These are phyloP conservation scores for Carcina quercana DNA, from an alignment of 2,888 invertebrate species.

Conservation along the genomic window DNA sequence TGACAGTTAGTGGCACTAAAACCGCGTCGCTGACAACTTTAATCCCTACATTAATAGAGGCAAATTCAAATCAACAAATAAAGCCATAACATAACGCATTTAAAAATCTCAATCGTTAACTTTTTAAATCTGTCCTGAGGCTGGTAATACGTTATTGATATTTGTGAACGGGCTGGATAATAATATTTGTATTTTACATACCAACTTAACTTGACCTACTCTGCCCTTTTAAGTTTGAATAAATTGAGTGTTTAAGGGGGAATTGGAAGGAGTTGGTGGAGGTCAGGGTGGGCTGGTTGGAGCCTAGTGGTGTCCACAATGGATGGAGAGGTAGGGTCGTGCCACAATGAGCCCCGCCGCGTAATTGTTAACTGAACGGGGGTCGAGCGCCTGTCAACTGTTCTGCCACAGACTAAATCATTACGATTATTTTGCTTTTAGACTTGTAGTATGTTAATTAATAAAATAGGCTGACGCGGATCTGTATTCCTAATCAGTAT, in stretches of 20 bases:
- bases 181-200: slow-evolving; percentile 64
- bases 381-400: slow-evolving; percentile 70
- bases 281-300: slow-evolving; percentile 33
- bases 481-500: no score
- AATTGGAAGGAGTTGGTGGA: slow-evolving; percentile 22
- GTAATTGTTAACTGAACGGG: slow-evolving; percentile 72
- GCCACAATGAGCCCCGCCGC: slow-evolving; percentile 66
- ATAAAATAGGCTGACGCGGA: no score
- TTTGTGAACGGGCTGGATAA: slow-evolving; percentile 70
- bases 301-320: slow-evolving; percentile 61
- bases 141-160: slow-evolving; percentile 72
- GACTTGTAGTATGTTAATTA: no score
- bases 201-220: slow-evolving; percentile 41
- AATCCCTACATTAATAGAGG: no score
- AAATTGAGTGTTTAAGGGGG: slow-evolving; percentile 17
- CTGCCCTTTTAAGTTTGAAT: slow-evolving; percentile 19
- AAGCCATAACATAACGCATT: slow-evolving; percentile 39
- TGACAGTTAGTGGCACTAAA: no score
- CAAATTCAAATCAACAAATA: slow-evolving; percentile 36
- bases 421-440: slow-evolving; percentile 22
- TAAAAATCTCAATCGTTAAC: slow-evolving; percentile 53
- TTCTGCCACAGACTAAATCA: slow-evolving; percentile 53
- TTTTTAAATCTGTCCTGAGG: slow-evolving; percentile 65
- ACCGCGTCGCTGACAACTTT: no score
- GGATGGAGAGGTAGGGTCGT: slow-evolving; percentile 63